phyloP scores from a whole-genome alignment of 2,113 vertebrate species.

The Eolophus roseicapilla region DNA sequence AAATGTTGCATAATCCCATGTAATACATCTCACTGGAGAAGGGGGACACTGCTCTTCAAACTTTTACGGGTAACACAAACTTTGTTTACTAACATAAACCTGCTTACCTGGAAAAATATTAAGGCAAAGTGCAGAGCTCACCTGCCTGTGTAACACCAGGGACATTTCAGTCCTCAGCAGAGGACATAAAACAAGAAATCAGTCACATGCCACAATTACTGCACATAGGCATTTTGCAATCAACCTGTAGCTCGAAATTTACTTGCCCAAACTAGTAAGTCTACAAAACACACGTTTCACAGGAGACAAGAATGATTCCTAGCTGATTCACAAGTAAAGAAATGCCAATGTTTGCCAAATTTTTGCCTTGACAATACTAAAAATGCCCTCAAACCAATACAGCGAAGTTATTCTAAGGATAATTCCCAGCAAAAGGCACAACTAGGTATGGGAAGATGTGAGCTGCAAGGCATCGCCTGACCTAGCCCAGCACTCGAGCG shows the following conservation, averaged over 20 bases:
- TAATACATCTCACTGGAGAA: neutral
- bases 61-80: neutral
- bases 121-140: neutral
- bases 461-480: neutral
- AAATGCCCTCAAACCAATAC: neutral
- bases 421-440: neutral
- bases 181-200: neutral
- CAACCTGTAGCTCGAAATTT: neutral
- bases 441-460: neutral
- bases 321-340: neutral
- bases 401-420: neutral
- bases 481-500: neutral
- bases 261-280: neutral
- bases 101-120: neutral
- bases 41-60: neutral
- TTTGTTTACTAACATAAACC: neutral
- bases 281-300: neutral
- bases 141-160: neutral
- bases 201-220: accelerated
- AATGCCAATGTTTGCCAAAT: neutral
- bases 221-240: neutral
- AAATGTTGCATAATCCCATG: accelerated
- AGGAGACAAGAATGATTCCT: neutral
- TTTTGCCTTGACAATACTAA: neutral
- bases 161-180: neutral